Base-by-base conservation (phyloP, 2,113 vertebrate genomes). In the Saimiri boliviensis region DNA sequence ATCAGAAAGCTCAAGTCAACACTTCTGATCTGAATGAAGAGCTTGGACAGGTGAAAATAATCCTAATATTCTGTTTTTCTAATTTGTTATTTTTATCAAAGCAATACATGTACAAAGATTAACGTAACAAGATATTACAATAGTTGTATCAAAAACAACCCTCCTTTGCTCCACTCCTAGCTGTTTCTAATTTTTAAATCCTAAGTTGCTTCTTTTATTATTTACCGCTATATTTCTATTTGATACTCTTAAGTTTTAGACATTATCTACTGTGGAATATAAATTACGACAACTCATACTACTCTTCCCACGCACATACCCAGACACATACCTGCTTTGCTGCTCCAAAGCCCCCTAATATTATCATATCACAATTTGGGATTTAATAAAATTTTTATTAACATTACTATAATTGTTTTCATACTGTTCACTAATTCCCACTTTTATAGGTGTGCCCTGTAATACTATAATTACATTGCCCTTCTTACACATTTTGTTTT, bases 1-100 rank as follows among this genome's bases (percentile, higher is more conserved):
- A 99, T 98, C 99, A 99, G 98, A 99, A 99, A 98, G 99, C 99
- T 23, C 99, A 99, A 98, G 99, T 99, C 97, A 99, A 99, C 99
- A 99, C 99, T 73, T 99, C 99, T 17, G 99, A 99, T 98, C 99
- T 99, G 93, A 99, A 99, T 95, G 99, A 99, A 97, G 99, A 99
- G 96, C 98, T 99, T 92, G 99, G 99, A 30, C 99, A 99, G 99
- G 99, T 99, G 98, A 95, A 60, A 70, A 94, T 93, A 2, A 92
- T 85, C 8, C 12, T 86, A 73, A 68, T 40, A 37, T 77, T 52
- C 93, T 82, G 0, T 60, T 95, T 89, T 79, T 45, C 56, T 79
- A 63, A 56, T 68, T 95, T 97, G 70, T 16, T 77, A 94, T 95
- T 95, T 77, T 52, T 52, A 91, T 97, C 99, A 99, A 99, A 99